Percentiles rank a stretch among this genome's conserved stretches.
phyloP scores from a whole-genome alignment of 2,888 invertebrate genomes.

The Liposcelis brunnea region DNA sequence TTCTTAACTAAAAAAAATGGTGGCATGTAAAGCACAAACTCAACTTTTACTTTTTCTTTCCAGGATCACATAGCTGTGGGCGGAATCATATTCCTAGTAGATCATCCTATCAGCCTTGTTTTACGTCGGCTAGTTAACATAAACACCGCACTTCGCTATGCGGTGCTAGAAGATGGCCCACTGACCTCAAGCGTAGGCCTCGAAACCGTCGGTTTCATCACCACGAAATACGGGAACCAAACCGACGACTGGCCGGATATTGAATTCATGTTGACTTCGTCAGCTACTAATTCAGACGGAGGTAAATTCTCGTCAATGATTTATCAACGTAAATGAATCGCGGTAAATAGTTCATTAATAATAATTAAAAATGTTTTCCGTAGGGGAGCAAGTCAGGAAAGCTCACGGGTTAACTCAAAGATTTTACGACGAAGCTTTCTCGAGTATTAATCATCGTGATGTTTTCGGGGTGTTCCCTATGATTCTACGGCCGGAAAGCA shows the following conservation, averaged over 20 bases:
- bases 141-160: slow-evolving; percentile 67
- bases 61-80: slow-evolving; percentile 74
- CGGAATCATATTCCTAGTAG: slow-evolving; percentile 62
- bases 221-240: slow-evolving; percentile 73
- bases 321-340: too few species aligned
- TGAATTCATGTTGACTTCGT: slow-evolving; percentile 75
- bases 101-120: slow-evolving; percentile 62
- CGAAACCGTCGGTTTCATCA: slow-evolving; percentile 75
- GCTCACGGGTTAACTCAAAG: slow-evolving; percentile 70
- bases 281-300: slow-evolving; percentile 69
- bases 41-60: background rate
- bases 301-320: slow-evolving; percentile 33
- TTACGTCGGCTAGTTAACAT: slow-evolving; percentile 67
- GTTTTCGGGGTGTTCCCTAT: slow-evolving; percentile 72
- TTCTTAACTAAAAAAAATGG: too few species aligned
- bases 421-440: slow-evolving; percentile 60
- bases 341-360: too few species aligned
- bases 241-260: slow-evolving; percentile 85
- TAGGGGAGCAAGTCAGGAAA: slow-evolving; percentile 19
- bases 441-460: slow-evolving; percentile 52
- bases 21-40: too few species aligned
- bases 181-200: slow-evolving; percentile 72
- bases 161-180: slow-evolving; percentile 71
- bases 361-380: too few species aligned
- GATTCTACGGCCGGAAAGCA: slow-evolving; percentile 76